phyloP scores from a whole-genome alignment of 2,888 invertebrate species.

The Galerucella nymphaeae region DNA sequence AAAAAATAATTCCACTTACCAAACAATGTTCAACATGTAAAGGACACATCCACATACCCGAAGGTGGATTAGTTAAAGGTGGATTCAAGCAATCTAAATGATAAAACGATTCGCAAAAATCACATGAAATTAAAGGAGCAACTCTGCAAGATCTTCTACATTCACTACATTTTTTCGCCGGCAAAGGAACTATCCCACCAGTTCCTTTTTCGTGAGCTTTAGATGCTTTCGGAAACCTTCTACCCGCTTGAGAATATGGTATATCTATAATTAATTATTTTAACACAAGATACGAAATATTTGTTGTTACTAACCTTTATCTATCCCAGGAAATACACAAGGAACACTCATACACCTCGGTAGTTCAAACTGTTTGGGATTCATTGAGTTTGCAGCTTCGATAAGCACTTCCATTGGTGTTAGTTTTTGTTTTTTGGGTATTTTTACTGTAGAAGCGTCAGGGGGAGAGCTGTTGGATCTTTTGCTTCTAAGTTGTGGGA shows the following conservation, averaged over 20 bases:
- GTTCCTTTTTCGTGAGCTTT: slow-evolving; percentile 53
- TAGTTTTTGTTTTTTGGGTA: slow-evolving; percentile 65
- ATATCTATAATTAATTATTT: slow-evolving; percentile 22
- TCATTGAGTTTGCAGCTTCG: slow-evolving; percentile 84
- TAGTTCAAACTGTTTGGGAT: slow-evolving; percentile 91
- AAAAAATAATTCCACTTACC: slow-evolving; percentile 66
- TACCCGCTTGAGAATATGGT: slow-evolving; percentile 49
- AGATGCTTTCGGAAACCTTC: slow-evolving; percentile 40
- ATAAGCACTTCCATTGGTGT: slow-evolving; percentile 83
- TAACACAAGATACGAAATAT: not conserved
- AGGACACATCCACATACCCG: slow-evolving; percentile 97
- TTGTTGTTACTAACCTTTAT: slow-evolving; percentile 71
- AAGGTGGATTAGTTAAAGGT: slow-evolving; percentile 88
- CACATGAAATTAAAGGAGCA: slow-evolving; percentile 90
- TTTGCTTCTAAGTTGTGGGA: slow-evolving; percentile 56
- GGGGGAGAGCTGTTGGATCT: slow-evolving; percentile 57
- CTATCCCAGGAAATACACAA: slow-evolving; percentile 84
- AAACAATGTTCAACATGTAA: slow-evolving; percentile 93
- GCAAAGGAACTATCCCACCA: slow-evolving; percentile 79
- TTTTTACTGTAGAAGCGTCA: slow-evolving; percentile 35
- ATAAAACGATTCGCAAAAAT: slow-evolving; percentile 90
- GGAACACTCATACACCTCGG: slow-evolving; percentile 83
- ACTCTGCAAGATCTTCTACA: slow-evolving; percentile 86
- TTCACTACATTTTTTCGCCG: slow-evolving; percentile 85
- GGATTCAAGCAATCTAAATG: slow-evolving; percentile 96